Evolutionary conservation across 2,888 invertebrate species (phyloP).

Genomic region (Ochropleura leucogaster): DNA sequence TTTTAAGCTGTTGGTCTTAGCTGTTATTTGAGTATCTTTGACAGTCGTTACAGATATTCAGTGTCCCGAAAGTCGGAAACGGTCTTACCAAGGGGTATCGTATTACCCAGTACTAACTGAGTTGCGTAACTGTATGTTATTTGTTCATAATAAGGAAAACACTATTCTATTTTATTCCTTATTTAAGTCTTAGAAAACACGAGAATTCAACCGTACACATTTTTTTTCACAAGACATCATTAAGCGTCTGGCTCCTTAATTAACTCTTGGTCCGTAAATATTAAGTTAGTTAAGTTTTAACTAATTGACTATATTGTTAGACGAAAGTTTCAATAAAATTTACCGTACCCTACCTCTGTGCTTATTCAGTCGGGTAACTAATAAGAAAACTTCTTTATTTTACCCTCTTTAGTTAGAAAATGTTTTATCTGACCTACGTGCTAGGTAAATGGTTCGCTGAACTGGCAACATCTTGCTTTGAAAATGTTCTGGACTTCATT

Average conservation of each 20-base stretch:
- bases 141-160: too few relatives aligned
- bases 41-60: too few relatives aligned
- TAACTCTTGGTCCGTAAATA: slow-evolving; percentile 36
- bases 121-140: too few relatives aligned
- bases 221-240: slow-evolving; percentile 20
- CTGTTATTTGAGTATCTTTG: too few relatives aligned
- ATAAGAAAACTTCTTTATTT: slow-evolving; percentile 62
- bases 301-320: slow-evolving; percentile 47
- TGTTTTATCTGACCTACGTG: slow-evolving; percentile 60
- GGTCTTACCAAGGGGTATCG: too few relatives aligned
- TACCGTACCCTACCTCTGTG: slow-evolving; percentile 28
- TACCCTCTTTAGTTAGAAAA: slow-evolving; percentile 51
- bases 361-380: slow-evolving; percentile 56
- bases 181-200: slow-evolving; percentile 6
- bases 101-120: too few relatives aligned
- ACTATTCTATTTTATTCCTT: too few relatives aligned
- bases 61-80: too few relatives aligned
- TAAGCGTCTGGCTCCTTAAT: slow-evolving; percentile 13
- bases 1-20: too few relatives aligned
- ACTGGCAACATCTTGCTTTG: slow-evolving; percentile 57
- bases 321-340: slow-evolving; percentile 41
- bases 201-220: not conserved
- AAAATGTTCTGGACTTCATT: slow-evolving; percentile 40
- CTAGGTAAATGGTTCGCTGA: slow-evolving; percentile 53
- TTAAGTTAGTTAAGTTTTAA: slow-evolving; percentile 32